phyloP scores from a whole-genome alignment of 2,888 invertebrate genomes.

The Drosophila suboccidentalis region DNA sequence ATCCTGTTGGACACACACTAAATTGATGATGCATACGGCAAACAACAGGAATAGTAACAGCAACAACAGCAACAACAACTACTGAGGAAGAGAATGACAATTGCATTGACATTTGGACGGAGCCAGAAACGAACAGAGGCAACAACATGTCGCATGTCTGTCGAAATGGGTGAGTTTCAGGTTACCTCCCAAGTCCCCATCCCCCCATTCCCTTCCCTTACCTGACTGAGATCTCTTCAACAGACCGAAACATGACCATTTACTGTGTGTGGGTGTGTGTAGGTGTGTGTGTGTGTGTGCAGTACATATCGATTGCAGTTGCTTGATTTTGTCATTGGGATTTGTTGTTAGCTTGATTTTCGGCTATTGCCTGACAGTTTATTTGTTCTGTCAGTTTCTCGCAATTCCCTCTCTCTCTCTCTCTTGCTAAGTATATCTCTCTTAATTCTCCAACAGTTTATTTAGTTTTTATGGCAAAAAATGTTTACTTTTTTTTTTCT shows the following conservation, averaged over 20 bases:
- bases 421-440: conserved; percentile 3
- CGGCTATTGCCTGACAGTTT: conserved; percentile 43
- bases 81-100: conserved; percentile 57
- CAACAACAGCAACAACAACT: conserved; percentile 21
- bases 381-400: conserved; percentile 45
- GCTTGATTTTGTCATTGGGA: conserved; percentile 81
- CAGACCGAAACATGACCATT: conserved; percentile 82
- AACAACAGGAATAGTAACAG: conserved; percentile 50
- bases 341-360: conserved; percentile 80
- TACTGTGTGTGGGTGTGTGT: conserved; percentile 32
- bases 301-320: conserved; percentile 75
- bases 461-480: conserved; percentile 74
- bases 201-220: neutral
- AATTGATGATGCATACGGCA: conserved; percentile 77
- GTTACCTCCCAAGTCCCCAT: neutral
- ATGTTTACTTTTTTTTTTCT: conserved; percentile 65
- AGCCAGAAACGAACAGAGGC: conserved; percentile 48
- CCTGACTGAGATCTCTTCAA: conserved; percentile 40
- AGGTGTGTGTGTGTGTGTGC: conserved; percentile 11
- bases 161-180: conserved; percentile 21
- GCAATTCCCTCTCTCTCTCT: neutral
- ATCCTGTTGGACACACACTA: conserved; percentile 46
- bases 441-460: conserved; percentile 56
- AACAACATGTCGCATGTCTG: conserved; percentile 60
- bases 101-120: conserved; percentile 79